Base-by-base conservation (phyloP, 2,113 vertebrate genomes). In the Camelus dromedarius region DNA sequence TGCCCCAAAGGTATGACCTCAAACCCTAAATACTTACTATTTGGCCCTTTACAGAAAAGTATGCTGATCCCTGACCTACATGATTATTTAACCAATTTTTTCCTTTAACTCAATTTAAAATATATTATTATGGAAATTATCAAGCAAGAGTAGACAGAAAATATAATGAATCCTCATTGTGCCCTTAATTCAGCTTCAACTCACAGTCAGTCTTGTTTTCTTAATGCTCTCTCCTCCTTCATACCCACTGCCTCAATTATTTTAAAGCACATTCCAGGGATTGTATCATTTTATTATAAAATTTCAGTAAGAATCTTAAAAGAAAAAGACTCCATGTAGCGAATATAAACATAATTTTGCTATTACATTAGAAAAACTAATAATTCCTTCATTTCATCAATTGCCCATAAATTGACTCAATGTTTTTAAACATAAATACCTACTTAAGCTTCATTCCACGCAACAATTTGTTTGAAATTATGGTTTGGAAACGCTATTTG, bases 401-500 rank as follows among this genome's bases (percentile, higher is more conserved):
- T 72, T 85, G 46, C n/a, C 18, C 62, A 58, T 69, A 76, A 91
- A 67, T 52, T 46, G 67, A 24, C n/a, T 67, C n/a, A 62, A 72
- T 91, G 52, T 72, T 87, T 97, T 91, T 48, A 93, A 89, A 81
- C 32, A 52, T 66, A 91, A 88, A 93, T 80, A 80, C 35, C 28
- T 82, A 35, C 60, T 32, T 56, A 60, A 60, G n/a, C 69, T 94
- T 90, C n/a, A 1, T 80, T 66, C 20, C 73, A 58, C 85, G 91
- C 9, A 86, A 52, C 69, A 80, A 38, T 75, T 87, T 92, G 50
- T 80, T 76, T n/a, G 84, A 80, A 86, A 86, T 89, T 69, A 73
- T 96, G 67, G 35, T 76, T 86, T 86, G 64, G 13, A 72, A 50
- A 60, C 54, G n/a, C 56, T 67, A 58, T 16, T 84, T 87, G 75